These are phyloP conservation scores for Pseudomyrmex concolor DNA, from an alignment of 1,140 invertebrate species.

Conservation along the genomic window DNA sequence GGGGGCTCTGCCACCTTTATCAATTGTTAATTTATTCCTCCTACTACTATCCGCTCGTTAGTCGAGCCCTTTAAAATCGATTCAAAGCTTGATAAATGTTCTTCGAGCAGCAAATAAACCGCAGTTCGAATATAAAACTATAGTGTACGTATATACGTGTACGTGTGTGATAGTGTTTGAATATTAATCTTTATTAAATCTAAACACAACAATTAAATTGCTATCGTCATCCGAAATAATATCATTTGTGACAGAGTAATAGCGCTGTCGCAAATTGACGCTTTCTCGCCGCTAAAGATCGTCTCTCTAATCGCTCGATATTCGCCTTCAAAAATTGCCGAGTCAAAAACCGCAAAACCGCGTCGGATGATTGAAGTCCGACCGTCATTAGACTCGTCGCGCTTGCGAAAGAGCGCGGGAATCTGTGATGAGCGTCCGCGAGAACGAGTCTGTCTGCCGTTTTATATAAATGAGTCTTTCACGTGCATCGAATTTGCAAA, in stretches of 20 bases:
- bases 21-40: conserved; percentile 4
- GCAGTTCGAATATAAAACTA: neutral
- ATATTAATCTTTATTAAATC: no score
- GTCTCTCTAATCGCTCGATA: conserved; percentile 1
- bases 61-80: neutral
- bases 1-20: neutral
- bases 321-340: conserved; percentile 12
- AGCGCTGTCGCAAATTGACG: neutral
- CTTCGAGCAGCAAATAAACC: neutral
- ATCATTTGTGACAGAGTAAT: neutral
- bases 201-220: neutral
- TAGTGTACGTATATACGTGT: no score
- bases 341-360: conserved; percentile 41
- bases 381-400: conserved; percentile 13
- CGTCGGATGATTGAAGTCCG: conserved; percentile 25
- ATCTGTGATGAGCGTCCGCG: neutral
- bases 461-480: neutral
- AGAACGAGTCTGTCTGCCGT: neutral
- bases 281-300: neutral
- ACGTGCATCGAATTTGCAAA: conserved; percentile 10
- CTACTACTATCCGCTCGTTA: neutral
- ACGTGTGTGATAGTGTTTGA: no score
- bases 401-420: conserved; percentile 29
- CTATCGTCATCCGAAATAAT: neutral
- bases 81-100: neutral